Base-by-base conservation (phyloP, 2,888 invertebrate genomes). In the Lathronympha strigana region DNA sequence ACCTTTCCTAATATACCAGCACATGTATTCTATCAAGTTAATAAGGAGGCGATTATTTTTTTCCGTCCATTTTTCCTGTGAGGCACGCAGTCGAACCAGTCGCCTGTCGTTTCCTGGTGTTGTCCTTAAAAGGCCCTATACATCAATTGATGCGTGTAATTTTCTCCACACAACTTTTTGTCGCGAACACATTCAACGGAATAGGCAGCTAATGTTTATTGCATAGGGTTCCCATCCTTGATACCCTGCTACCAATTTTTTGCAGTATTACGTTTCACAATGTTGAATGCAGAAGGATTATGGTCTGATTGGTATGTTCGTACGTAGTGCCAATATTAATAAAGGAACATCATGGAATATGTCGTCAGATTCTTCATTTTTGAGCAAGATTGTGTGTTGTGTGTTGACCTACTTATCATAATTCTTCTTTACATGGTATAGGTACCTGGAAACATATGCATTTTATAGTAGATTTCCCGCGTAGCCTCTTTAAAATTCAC, bases 91-190 rank as follows among this genome's bases (percentile, higher is more conserved):
- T 76, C 76, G 73, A 79, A 85, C 83, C 80, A 80, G 86, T 82
- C 73, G 67, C 61, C 63, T 77, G 67, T 67, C 63, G 77, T 84
- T 89, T 90, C 90, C 89, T 90, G 82, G 79, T 83, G 74, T 79
- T 74, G 75, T 82, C 87, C 88, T 81, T 87, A 88, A 84, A 85
- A 74, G 84, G 85, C 61, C 72, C 74, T 76, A 74, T 79, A 78
- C 77, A 76, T 79, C 77, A 76, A 78, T 80, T 76, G 77, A 78
- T 78, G 79, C 74, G 77, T 79, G 80, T 83, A 84, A 86, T 87
- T 83, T 79, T 77, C 79, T 80, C 73, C 70, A 72, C 74, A 68
- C 71, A 64, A 76, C 74, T 79, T 86, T 86, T 88, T 84, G 80
- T 80, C 72, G 70, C 69, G 53, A 75, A 73, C 79, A 68, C 73